These are phyloP conservation scores for Panthera tigris DNA, from an alignment of 2,113 vertebrate species.

Conservation along the genomic window DNA sequence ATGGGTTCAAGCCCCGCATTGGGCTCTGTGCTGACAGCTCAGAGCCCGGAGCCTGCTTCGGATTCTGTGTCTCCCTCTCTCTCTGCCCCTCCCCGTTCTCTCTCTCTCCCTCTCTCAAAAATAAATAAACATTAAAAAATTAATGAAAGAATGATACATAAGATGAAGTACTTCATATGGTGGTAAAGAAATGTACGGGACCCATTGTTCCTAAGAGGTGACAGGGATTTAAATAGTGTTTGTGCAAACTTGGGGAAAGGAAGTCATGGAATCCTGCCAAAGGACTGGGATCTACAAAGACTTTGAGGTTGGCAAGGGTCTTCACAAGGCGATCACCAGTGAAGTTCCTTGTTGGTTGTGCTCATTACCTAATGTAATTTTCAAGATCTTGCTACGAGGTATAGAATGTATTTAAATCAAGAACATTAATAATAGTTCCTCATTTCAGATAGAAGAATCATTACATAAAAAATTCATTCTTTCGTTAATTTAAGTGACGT, in stretches of 20 bases:
- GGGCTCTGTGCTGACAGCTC: no score
- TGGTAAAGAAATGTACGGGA: not conserved
- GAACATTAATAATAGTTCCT: not conserved
- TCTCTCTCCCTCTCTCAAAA: no score
- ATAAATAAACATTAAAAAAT: no score
- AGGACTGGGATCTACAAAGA: not conserved
- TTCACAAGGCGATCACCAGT: not conserved
- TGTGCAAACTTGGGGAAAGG: not conserved
- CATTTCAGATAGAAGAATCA: constrained; percentile 36
- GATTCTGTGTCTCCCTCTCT: no score
- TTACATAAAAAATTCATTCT: constrained; percentile 48
- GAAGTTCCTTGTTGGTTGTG: not conserved
- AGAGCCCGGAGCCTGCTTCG: no score
- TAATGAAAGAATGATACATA: not conserved
- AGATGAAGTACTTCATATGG: not conserved
- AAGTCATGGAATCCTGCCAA: not conserved
- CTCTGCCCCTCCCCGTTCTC: no score
- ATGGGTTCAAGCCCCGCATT: no score
- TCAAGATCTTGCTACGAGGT: not conserved
- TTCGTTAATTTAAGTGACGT: constrained; percentile 46
- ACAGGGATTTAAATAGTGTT: not conserved
- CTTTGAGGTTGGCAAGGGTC: not conserved
- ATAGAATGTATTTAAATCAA: constrained; percentile 19
- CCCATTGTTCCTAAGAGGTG: not conserved
- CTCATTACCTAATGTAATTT: constrained; percentile 36